A percentile compares a stretch with the other conserved stretches of the same genome.
Conservation (phyloP, 2,797 vertebrate species). For the Lutjanus argentimaculatus region DNA sequence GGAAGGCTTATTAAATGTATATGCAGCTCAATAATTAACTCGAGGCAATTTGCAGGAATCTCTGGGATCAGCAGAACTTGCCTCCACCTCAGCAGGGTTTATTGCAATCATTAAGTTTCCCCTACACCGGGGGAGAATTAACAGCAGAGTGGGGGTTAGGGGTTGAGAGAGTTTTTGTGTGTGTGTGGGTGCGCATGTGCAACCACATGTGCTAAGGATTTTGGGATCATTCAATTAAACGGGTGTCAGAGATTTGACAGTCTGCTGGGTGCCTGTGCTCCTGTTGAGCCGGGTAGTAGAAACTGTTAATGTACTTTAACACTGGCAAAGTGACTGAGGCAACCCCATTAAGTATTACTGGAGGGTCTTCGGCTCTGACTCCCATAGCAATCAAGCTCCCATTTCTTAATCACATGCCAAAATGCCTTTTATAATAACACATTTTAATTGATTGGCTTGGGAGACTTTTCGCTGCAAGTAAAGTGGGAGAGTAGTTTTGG, state of each 20-base stretch:
- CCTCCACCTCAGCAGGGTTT: slow-evolving; percentile 85
- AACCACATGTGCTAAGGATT: slow-evolving; percentile 69
- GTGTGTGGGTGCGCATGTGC: slow-evolving; percentile 15
- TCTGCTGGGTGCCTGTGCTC: slow-evolving; percentile 66
- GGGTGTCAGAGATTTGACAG: slow-evolving; percentile 81
- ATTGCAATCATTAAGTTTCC: slow-evolving; percentile 86
- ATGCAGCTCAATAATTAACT: slow-evolving; percentile 88
- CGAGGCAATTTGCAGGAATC: slow-evolving; percentile 86
- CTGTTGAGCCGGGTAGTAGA: slow-evolving; percentile 67
- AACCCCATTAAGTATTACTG: slow-evolving; percentile 77
- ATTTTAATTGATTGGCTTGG: slow-evolving; percentile 84
- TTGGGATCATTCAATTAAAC: slow-evolving; percentile 80
- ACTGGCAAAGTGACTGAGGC: slow-evolving; percentile 67
- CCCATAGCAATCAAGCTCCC: slow-evolving; percentile 86
- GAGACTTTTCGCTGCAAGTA: slow-evolving; percentile 73
- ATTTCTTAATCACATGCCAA: slow-evolving; percentile 84
- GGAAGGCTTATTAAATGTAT: slow-evolving; percentile 85
- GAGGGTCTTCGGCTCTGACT: slow-evolving; percentile 69
- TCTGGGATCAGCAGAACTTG: slow-evolving; percentile 87
- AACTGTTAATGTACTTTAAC: slow-evolving; percentile 74
- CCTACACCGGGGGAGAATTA: slow-evolving; percentile 79
- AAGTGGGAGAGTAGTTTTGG: slow-evolving; percentile 61
- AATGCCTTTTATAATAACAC: slow-evolving; percentile 82
- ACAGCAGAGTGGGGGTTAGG: slow-evolving; percentile 72
- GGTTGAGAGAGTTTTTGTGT: slow-evolving; percentile 33